Evolutionary conservation across 2,113 vertebrate genomes (phyloP).

Genomic region (Cavia aperea): DNA sequence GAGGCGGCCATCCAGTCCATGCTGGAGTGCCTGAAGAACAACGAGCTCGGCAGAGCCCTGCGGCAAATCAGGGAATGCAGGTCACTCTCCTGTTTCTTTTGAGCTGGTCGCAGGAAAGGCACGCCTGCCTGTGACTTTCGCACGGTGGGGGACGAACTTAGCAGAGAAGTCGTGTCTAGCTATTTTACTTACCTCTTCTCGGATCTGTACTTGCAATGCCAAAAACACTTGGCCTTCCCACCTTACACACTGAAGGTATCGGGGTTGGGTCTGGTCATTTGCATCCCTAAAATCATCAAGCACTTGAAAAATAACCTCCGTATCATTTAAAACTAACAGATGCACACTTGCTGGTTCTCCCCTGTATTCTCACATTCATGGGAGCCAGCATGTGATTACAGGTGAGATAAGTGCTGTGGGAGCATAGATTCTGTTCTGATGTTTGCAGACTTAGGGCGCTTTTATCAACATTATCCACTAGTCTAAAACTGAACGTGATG

Average conservation of each 20-base stretch:
- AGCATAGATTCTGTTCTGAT: neutral
- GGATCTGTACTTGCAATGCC: neutral
- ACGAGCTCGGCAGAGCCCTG: slow-evolving; percentile 90
- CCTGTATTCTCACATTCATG: neutral
- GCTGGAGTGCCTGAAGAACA: slow-evolving; percentile 93
- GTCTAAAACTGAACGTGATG: slow-evolving; percentile 3
- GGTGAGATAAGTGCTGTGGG: neutral
- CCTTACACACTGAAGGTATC: neutral
- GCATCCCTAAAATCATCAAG: neutral
- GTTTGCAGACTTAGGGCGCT: slow-evolving; percentile 11
- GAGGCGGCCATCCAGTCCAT: slow-evolving; percentile 96
- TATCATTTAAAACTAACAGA: neutral
- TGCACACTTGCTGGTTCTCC: neutral
- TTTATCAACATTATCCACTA: neutral
- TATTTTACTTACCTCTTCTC: neutral
- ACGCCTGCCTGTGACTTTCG: neutral
- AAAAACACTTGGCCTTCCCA: neutral
- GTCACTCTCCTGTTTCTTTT: slow-evolving; percentile 71
- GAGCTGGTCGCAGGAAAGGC: neutral
- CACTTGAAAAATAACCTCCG: neutral
- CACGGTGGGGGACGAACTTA: neutral
- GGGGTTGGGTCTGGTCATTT: neutral
- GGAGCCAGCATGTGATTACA: neutral
- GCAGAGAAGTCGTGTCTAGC: too few relatives aligned
- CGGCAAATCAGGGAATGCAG: slow-evolving; percentile 95